Percentiles rank a stretch among this genome's conserved stretches.
Conservation (phyloP, 2,113 vertebrate species). For the Corvus moneduloides region DNA sequence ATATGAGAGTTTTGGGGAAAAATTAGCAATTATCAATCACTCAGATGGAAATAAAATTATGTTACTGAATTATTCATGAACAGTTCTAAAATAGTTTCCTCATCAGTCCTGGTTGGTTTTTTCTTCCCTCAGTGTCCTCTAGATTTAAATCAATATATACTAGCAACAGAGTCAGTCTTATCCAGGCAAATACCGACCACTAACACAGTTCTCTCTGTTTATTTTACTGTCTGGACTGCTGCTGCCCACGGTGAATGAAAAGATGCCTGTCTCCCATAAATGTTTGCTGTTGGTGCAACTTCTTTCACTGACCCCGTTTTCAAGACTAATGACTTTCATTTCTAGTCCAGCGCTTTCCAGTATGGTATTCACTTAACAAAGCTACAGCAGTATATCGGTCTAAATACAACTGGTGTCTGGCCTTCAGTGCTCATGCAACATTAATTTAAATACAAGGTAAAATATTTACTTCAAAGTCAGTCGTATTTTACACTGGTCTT, state of each 20-base stretch:
- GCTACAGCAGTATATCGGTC: not conserved
- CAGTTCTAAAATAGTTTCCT: not conserved
- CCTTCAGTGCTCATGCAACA: not conserved
- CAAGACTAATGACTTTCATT: not conserved
- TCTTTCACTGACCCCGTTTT: not conserved
- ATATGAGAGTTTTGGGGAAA: not conserved
- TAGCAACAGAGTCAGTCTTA: not conserved
- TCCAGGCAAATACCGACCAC: not conserved
- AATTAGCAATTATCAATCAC: not conserved
- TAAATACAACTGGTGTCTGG: not conserved
- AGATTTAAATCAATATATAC: slow-evolving; percentile 14
- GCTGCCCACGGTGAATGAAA: slow-evolving; percentile 34
- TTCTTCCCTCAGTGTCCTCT: not conserved
- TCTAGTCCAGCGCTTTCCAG: not conserved
- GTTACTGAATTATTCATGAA: not conserved
- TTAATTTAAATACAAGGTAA: slow-evolving; percentile 1
- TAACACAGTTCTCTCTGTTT: slow-evolving; percentile 34
- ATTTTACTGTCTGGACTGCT: slow-evolving; percentile 29
- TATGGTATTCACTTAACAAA: not conserved
- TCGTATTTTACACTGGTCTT: not conserved
- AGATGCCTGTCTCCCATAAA: slow-evolving; percentile 15
- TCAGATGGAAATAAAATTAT: not conserved
- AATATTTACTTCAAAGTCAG: not conserved
- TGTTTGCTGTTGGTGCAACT: not conserved
- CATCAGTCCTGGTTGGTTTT: not conserved